Conservation (phyloP, 2,797 vertebrate genomes). For the Melanotaenia trifasciata region DNA sequence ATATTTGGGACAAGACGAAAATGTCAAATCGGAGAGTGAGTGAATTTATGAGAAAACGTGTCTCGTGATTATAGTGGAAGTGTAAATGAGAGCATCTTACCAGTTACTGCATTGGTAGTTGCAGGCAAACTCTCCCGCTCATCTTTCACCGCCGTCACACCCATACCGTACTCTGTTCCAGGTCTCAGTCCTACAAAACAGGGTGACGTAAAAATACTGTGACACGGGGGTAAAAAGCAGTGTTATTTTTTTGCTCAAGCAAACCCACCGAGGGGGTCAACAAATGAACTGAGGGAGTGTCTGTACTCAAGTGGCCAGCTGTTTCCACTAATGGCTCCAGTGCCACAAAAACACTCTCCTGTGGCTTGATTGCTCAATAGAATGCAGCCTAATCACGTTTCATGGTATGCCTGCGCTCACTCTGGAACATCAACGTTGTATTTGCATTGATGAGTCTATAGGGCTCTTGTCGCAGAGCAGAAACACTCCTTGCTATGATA, state of each 20-base stretch:
- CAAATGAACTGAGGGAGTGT: slow-evolving; percentile 42
- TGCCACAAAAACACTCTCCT: slow-evolving; percentile 61
- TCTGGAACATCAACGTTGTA: slow-evolving; percentile 42
- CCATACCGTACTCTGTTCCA: slow-evolving; percentile 97
- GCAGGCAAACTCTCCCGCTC: slow-evolving; percentile 92
- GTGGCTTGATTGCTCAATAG: slow-evolving; percentile 62
- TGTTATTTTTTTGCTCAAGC: slow-evolving; percentile 45
- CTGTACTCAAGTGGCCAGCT: slow-evolving; percentile 65
- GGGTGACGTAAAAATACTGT: slow-evolving; percentile 17
- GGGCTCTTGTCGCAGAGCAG: slow-evolving; percentile 55
- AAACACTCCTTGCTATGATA: slow-evolving; percentile 71
- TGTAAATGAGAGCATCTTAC: slow-evolving; percentile 77
- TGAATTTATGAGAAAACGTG: too few species aligned
- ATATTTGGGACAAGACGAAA: too few species aligned
- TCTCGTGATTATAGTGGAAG: too few species aligned
- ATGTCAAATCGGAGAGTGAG: too few species aligned
- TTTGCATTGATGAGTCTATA: slow-evolving; percentile 75
- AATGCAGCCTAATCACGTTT: slow-evolving; percentile 66
- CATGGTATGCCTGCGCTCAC: slow-evolving; percentile 53
- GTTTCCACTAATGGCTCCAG: slow-evolving; percentile 60
- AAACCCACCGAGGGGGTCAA: slow-evolving; percentile 41
- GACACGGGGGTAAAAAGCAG: slow-evolving; percentile 30
- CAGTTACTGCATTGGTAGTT: slow-evolving; percentile 95
- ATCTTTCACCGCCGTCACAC: slow-evolving; percentile 92
- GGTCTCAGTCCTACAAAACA: slow-evolving; percentile 88